phyloP scores from a whole-genome alignment of 2,113 vertebrate genomes.

The Polyodon spathula region DNA sequence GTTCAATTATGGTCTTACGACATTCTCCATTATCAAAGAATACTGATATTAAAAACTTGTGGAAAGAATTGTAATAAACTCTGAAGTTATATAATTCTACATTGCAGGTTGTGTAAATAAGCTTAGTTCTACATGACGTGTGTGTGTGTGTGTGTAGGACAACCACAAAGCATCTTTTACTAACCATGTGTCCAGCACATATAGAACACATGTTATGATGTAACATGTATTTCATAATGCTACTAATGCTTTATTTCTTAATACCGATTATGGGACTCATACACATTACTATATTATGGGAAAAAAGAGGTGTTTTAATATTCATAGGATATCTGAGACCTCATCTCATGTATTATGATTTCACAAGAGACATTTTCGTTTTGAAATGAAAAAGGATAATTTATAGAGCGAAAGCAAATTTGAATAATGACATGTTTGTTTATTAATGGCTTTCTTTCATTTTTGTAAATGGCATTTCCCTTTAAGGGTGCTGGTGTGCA shows the following conservation, averaged over 20 bases:
- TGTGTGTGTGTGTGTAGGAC: no score
- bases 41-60: no score
- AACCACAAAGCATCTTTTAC: no score
- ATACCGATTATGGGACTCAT: not conserved
- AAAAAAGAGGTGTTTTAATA: not conserved
- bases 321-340: constrained; percentile 1
- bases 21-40: no score
- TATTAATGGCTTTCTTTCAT: not conserved
- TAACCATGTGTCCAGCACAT: no score
- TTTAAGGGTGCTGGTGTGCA: not conserved
- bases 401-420: not conserved
- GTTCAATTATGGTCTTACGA: not conserved
- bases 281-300: not conserved
- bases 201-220: no score
- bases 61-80: no score
- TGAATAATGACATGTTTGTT: not conserved
- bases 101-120: no score
- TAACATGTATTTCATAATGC: not conserved
- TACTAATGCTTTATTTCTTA: not conserved
- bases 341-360: not conserved
- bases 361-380: constrained; percentile 19
- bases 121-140: no score
- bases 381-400: constrained; percentile 26
- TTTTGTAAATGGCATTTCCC: not conserved
- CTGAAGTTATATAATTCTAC: no score